Evolutionary conservation across 2,888 invertebrate species (phyloP), one percentile per base, ranked within the genome.

Genomic region (Adelognathus sp.): DNA sequence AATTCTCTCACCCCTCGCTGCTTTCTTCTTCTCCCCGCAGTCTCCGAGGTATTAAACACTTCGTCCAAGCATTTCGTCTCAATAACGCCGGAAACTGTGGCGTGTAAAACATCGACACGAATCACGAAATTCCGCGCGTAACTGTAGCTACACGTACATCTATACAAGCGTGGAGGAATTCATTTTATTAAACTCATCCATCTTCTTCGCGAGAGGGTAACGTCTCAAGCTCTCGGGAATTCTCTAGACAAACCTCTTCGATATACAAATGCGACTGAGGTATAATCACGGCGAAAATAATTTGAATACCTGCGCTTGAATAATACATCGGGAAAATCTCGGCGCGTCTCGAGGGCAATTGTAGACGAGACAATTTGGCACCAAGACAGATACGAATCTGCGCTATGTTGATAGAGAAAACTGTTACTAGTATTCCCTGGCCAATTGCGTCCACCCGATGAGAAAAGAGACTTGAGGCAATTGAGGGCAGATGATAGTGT

Each of bases 131-230:
- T 79, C 66, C 39, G 36, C 1, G 18, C 16, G 39, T 14, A 71
- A 24, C 58, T 24, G 67, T 61, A 71, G 60, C 14, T 64, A 71
- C 61, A 66, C 54, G 67, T 33, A 60, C 71, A 71, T 14, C 50
- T 36, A 24, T 60, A 46, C 71, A 46, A 27, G 64, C 60, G 60
- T 41, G 27, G 36, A 71, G 75, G 79, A 79, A 79, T 81, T 78
- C 63, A 79, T 76, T 81, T 79, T 78, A 81, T 81, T 81, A 76
- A 78, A 71, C 79, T 79, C 80, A 81, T 81, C 79, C 80, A 81
- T 81, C 80, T 81, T 81, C 70, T 80, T 80, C 66, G 39, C 54
- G 9, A 16, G 64, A 24, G 44, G 64, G 66, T n/a, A 46, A 75
- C 56, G 56, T 75, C 79, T 79, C 71, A 63, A 72, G 75, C 71